Percentiles rank a stretch among this genome's conserved stretches.
Conservation (phyloP, 2,797 vertebrate genomes). For the Rhabdophis nuchalis region DNA sequence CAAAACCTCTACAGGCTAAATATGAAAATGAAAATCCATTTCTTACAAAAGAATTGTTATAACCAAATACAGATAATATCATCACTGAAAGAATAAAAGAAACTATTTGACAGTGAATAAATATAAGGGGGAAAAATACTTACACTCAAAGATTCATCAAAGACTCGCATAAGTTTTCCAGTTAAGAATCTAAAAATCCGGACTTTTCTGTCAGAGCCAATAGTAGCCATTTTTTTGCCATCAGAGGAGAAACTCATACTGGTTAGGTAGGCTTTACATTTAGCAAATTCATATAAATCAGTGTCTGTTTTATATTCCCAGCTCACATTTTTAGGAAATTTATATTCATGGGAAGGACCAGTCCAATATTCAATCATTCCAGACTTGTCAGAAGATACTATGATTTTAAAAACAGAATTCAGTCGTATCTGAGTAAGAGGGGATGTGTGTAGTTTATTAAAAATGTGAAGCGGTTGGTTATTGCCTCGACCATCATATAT, state of each 20-base stretch:
- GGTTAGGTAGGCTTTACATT: slow-evolving; percentile 90
- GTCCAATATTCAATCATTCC: slow-evolving; percentile 99
- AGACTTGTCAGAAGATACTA: slow-evolving; percentile 92
- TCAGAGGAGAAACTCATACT: slow-evolving; percentile 90
- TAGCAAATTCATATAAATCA: slow-evolving; percentile 96
- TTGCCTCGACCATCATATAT: slow-evolving; percentile 92
- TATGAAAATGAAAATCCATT: background rate
- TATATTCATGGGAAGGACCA: slow-evolving; percentile 88
- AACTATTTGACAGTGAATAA: background rate
- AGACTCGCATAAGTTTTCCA: slow-evolving; percentile 94
- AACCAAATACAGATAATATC: background rate
- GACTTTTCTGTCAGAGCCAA: slow-evolving; percentile 93
- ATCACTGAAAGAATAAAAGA: background rate
- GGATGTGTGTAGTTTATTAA: slow-evolving; percentile 88
- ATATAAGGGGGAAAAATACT: slow-evolving; percentile 55
- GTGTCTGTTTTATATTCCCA: slow-evolving; percentile 99
- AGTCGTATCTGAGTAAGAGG: slow-evolving; percentile 89
- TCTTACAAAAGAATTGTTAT: background rate
- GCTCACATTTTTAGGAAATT: slow-evolving; percentile 86
- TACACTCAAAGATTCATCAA: slow-evolving; percentile 94
- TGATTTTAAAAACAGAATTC: slow-evolving; percentile 83
- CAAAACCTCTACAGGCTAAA: background rate
- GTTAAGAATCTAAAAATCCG: slow-evolving; percentile 95
- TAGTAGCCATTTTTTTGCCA: slow-evolving; percentile 95
- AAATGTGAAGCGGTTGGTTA: slow-evolving; percentile 84